Evolutionary conservation across 1,140 invertebrate species (phyloP).

Genomic region (Hermetia illucens): DNA sequence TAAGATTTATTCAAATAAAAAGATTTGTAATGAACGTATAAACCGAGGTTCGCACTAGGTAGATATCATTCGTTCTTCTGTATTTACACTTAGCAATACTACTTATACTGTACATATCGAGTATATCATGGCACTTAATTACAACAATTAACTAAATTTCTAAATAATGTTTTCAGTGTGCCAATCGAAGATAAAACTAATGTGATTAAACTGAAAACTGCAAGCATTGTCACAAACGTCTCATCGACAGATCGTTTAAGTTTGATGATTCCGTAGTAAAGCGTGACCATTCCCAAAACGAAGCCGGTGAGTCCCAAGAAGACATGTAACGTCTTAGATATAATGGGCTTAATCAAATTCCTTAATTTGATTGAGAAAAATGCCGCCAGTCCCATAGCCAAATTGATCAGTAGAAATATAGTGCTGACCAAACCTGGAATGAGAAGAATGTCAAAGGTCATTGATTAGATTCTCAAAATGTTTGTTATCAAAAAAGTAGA

Average conservation of each 20-base stretch:
- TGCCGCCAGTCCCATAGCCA: constrained; percentile 18
- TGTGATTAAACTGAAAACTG: constrained; percentile 17
- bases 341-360: constrained; percentile 15
- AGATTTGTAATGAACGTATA: too few relatives aligned
- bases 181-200: constrained; percentile 17
- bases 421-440: constrained; percentile 20
- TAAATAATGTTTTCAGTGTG: constrained; percentile 20
- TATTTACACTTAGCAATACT: too few relatives aligned
- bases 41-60: too few relatives aligned
- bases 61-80: too few relatives aligned
- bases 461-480: too few relatives aligned
- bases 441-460: too few relatives aligned
- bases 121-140: too few relatives aligned
- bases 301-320: constrained; percentile 20
- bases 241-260: constrained; percentile 11
- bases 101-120: too few relatives aligned
- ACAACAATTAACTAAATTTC: too few relatives aligned
- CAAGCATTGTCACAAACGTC: constrained; percentile 18
- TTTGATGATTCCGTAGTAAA: constrained; percentile 27
- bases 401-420: constrained; percentile 17
- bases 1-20: too few relatives aligned
- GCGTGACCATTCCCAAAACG: constrained; percentile 19
- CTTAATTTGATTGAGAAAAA: constrained; percentile 20
- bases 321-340: constrained; percentile 24
- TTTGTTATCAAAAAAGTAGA: constrained; percentile 1